Percentiles rank a stretch among this genome's conserved stretches.
These are phyloP conservation scores for Acestrorhynchus altus DNA, from an alignment of 2,797 vertebrate genomes.

Conservation along the genomic window DNA sequence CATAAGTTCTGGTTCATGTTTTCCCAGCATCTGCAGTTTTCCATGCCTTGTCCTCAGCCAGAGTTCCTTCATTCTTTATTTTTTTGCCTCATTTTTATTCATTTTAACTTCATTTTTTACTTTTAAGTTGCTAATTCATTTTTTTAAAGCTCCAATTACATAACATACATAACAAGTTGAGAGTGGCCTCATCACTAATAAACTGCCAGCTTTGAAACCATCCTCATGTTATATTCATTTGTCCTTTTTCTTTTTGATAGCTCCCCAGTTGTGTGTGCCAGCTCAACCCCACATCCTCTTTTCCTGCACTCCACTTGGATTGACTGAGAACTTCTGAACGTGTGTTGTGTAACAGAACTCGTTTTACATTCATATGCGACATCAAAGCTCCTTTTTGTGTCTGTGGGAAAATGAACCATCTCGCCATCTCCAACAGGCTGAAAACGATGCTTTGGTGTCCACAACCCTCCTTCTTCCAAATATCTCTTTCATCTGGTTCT, in stretches of 20 bases:
- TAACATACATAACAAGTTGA: background rate
- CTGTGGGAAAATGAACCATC: constrained; percentile 32
- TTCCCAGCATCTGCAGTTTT: background rate
- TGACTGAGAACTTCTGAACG: constrained; percentile 38
- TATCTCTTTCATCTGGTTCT: background rate
- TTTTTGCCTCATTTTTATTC: no score
- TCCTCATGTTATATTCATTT: constrained; percentile 16
- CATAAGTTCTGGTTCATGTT: background rate
- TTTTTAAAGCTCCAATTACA: background rate
- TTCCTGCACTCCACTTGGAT: constrained; percentile 9
- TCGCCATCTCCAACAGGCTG: constrained; percentile 27
- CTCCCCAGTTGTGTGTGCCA: constrained; percentile 18
- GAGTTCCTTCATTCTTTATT: background rate
- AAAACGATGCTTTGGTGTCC: constrained; percentile 5
- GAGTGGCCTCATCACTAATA: background rate
- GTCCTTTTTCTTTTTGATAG: constrained; percentile 5
- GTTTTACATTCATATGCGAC: constrained; percentile 23
- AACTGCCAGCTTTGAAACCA: constrained; percentile 9
- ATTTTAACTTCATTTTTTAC: background rate
- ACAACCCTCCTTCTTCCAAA: background rate
- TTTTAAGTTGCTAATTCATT: background rate
- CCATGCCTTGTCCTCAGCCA: no score
- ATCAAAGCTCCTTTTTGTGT: constrained; percentile 47
- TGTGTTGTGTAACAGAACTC: constrained; percentile 43
- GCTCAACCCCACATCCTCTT: constrained; percentile 5